phyloP scores from a whole-genome alignment of 2,797 vertebrate genomes.

The Acomys russatus region DNA sequence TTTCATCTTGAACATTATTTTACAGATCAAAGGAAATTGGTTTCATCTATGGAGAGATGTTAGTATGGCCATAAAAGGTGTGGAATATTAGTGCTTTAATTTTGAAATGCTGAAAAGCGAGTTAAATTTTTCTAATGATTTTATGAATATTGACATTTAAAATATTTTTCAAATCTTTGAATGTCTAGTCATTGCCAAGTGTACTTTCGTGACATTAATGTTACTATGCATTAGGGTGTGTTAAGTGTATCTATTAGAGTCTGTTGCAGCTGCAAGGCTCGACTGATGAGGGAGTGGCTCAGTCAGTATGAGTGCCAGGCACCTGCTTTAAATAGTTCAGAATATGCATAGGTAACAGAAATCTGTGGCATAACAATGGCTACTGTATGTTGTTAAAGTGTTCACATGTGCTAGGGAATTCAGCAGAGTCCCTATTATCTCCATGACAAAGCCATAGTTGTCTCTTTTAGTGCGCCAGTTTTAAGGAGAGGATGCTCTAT shows the following conservation, averaged over 20 bases:
- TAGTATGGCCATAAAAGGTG: background rate
- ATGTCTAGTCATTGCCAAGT: conserved; percentile 13
- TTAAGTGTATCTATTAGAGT: conserved; percentile 18
- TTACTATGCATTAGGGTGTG: conserved; percentile 23
- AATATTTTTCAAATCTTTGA: conserved; percentile 32
- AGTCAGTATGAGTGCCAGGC: background rate
- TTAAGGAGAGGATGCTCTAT: conserved; percentile 2
- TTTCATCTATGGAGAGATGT: background rate
- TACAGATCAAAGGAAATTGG: background rate
- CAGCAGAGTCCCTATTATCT: background rate
- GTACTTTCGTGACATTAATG: conserved; percentile 36
- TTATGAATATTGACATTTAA: conserved; percentile 59
- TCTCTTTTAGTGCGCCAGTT: conserved; percentile 28
- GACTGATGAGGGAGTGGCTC: background rate
- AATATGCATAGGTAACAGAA: background rate
- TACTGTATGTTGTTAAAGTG: background rate
- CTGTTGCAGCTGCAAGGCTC: background rate
- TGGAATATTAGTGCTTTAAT: conserved; percentile 15
- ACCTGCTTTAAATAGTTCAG: conserved; percentile 45
- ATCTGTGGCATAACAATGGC: conserved; percentile 10
- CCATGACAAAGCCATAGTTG: background rate
- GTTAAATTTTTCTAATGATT: conserved; percentile 35
- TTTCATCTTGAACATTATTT: background rate
- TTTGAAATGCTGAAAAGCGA: conserved; percentile 37
- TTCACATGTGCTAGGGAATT: conserved; percentile 39